Evolutionary conservation across 2,888 invertebrate species (phyloP).

Genomic region (Leptinotarsa haldemani): DNA sequence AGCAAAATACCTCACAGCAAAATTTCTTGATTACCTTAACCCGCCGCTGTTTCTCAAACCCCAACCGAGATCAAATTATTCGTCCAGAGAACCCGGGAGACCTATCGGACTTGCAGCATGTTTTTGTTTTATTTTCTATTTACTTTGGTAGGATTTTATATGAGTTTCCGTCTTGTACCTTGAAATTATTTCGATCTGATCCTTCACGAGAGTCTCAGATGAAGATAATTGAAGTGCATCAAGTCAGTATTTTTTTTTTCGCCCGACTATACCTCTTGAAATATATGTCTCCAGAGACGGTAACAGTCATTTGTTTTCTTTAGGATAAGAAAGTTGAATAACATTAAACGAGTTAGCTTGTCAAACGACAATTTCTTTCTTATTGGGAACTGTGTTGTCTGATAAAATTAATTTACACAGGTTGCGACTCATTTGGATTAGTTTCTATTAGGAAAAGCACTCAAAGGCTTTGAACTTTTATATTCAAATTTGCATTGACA

Average conservation of each 20-base stretch:
- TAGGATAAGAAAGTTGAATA: too few species aligned
- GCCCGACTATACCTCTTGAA: background rate
- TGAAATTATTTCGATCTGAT: slow-evolving; percentile 49
- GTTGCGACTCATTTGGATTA: too few species aligned
- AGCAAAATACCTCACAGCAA: background rate
- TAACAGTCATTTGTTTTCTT: background rate
- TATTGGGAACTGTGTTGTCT: background rate
- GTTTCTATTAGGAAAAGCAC: too few species aligned
- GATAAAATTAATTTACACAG: background rate
- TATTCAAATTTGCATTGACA: too few species aligned
- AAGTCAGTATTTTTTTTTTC: background rate
- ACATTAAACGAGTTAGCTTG: background rate
- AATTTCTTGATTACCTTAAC: slow-evolving; percentile 16
- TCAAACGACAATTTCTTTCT: background rate
- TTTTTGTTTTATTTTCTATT: slow-evolving; percentile 63
- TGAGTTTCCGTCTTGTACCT: slow-evolving; percentile 52
- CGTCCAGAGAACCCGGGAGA: slow-evolving; percentile 56
- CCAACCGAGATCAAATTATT: slow-evolving; percentile 48
- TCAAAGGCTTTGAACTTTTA: too few species aligned
- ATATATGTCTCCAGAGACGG: background rate
- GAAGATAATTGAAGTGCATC: slow-evolving; percentile 21
- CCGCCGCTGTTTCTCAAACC: slow-evolving; percentile 40
- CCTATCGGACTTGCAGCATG: slow-evolving; percentile 55
- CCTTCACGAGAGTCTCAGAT: slow-evolving; percentile 29
- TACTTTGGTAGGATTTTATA: slow-evolving; percentile 59